Evolutionary conservation across 2,797 vertebrate genomes (phyloP).

Genomic region (Onychomys leucogaster): DNA sequence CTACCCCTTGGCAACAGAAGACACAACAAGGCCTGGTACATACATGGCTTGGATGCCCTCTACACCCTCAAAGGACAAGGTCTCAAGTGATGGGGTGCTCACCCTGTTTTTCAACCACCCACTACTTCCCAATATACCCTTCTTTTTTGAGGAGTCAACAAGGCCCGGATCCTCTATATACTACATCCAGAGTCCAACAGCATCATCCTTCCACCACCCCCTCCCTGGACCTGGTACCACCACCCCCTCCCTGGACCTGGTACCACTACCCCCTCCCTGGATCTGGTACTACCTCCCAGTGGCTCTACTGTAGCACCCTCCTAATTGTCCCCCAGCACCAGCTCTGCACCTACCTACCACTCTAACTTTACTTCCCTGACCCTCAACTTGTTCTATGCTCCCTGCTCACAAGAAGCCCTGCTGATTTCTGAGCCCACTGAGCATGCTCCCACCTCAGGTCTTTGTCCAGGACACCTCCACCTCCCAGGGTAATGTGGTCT

Average conservation of each 20-base stretch:
- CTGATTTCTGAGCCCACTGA: background rate
- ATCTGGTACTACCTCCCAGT: fast-evolving
- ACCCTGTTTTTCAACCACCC: background rate
- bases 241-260: too few relatives aligned
- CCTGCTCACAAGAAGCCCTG: background rate
- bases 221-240: background rate
- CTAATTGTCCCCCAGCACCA: background rate
- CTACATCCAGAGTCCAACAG: background rate
- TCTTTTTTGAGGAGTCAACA: background rate
- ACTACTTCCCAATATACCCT: background rate
- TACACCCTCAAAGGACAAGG: background rate
- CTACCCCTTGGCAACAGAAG: background rate
- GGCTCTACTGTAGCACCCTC: background rate
- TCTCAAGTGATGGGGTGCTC: background rate
- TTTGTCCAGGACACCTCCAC: background rate
- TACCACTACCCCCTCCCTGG: too few relatives aligned
- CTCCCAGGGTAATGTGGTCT: background rate
- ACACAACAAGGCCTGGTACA: background rate
- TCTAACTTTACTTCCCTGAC: background rate
- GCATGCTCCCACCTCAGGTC: background rate
- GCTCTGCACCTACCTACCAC: background rate
- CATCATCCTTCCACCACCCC: background rate
- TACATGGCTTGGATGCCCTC: background rate
- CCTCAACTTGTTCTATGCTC: background rate
- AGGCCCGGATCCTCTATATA: background rate